Base-by-base conservation (phyloP, 1,140 invertebrate species). In the Aphis craccivora region DNA sequence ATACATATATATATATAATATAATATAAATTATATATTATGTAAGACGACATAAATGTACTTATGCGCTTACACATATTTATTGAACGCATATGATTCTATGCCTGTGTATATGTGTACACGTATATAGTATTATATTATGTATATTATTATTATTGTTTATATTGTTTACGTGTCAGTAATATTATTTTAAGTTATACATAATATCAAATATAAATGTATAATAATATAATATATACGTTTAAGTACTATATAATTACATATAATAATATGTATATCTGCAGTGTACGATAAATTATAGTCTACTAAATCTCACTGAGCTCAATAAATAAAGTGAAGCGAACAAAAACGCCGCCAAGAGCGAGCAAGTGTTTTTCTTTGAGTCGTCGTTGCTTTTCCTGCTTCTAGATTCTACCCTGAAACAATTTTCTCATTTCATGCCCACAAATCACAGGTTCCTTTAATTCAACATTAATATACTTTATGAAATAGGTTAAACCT, bases 221-320 rank as follows among this genome's bases (percentile, higher is more conserved):
- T 76, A n/a, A 76, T 90, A 53, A 89, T 53, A 51, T 88, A 76
- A 51, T 55, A 60, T 55, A 90, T 90, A 90, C 89, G 53, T 90
- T 67, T 90, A 90, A 90, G 37, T 90, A 90, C 51, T 90, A 40
- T 90, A n/a, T 89, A 53, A 87, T 25, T 40, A 84, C 37, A 67
- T 90, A 90, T 90, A 67, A 90, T 90, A 43, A 43, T 22, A 90
- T 90, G 89, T 90, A 90, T 90, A 67, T 90, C 89, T 60, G 89
- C 89, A 67, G 89, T 90, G 89, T 90, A 90, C 43, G 89, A 90
- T 90, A 67, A 90, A 90, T 90, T 90, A 90, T 90, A 90, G 89
- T 90, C 89, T 90, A 90, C 53, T 67, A 67, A 90, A 67, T 90
- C 89, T 90, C 89, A 90, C 89, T 90, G 37, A 90, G 89, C 89